Conservation (phyloP, 2,113 vertebrate genomes). For the Xiphophorus couchianus region DNA sequence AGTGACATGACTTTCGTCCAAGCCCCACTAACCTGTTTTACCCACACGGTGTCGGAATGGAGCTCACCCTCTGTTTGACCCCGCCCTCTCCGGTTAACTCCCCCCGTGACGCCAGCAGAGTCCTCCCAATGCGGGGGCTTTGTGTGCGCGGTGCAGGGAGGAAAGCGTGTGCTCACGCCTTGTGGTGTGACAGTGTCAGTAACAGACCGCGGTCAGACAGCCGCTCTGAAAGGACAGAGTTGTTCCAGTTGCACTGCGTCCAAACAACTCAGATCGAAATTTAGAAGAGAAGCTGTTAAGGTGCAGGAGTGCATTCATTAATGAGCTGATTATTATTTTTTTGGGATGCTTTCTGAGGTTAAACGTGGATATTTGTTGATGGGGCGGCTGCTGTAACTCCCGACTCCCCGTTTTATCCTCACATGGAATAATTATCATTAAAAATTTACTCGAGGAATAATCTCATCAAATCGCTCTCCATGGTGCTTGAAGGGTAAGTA, state of each 20-base stretch:
- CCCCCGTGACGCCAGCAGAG: constrained; percentile 56
- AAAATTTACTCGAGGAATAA: constrained; percentile 5
- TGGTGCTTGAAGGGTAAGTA: constrained; percentile 71
- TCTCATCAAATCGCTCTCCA: constrained; percentile 27
- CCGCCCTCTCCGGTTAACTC: constrained; percentile 58
- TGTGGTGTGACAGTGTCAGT: constrained; percentile 24
- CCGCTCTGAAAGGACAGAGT: not conserved
- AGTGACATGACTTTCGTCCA: too few species aligned
- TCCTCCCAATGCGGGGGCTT: constrained; percentile 63
- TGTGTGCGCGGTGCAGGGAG: constrained; percentile 47
- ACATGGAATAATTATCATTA: constrained; percentile 18
- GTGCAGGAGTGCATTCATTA: constrained; percentile 1
- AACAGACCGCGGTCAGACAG: constrained; percentile 6
- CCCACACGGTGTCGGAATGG: not conserved
- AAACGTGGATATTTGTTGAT: constrained; percentile 17
- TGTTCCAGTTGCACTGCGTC: not conserved
- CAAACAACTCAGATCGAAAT: too few species aligned
- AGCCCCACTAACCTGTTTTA: too few species aligned
- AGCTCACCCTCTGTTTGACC: constrained; percentile 13
- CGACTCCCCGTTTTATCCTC: constrained; percentile 11
- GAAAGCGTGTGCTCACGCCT: constrained; percentile 41
- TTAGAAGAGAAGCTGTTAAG: not conserved
- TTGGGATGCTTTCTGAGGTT: constrained; percentile 18
- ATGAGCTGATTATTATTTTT: not conserved
- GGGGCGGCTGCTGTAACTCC: constrained; percentile 21